phyloP scores from a whole-genome alignment of 2,113 vertebrate genomes.

The Rhinolophus ferrumequinum region DNA sequence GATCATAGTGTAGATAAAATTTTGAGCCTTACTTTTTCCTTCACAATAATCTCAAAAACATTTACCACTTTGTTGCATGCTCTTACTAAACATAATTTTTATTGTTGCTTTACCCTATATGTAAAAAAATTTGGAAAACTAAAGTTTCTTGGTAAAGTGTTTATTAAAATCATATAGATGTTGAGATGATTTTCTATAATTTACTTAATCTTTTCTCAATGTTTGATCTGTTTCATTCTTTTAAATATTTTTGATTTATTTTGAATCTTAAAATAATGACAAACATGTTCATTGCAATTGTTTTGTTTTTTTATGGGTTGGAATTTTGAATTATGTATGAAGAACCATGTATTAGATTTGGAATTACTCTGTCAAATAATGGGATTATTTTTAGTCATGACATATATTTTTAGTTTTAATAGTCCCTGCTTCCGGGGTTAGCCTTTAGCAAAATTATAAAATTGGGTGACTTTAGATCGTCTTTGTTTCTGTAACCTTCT shows the following conservation, averaged over 20 bases:
- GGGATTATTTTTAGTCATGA: slow-evolving; percentile 71
- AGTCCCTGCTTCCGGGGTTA: slow-evolving; percentile 63
- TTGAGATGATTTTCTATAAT: slow-evolving; percentile 4
- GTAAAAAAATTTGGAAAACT: too few relatives aligned
- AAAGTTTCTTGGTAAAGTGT: too few relatives aligned
- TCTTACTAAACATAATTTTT: slow-evolving; percentile 39
- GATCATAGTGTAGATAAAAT: not conserved
- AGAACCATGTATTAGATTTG: slow-evolving; percentile 42
- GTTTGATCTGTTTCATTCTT: slow-evolving; percentile 19
- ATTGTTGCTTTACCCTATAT: not conserved
- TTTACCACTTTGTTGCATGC: not conserved
- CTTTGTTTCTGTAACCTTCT: slow-evolving; percentile 68
- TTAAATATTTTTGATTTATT: slow-evolving; percentile 47
- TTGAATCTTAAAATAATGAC: slow-evolving; percentile 54
- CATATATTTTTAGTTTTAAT: slow-evolving; percentile 73
- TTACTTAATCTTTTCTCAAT: slow-evolving; percentile 4
- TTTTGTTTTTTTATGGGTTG: slow-evolving; percentile 18
- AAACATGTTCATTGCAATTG: slow-evolving; percentile 34
- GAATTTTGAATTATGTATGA: slow-evolving; percentile 57
- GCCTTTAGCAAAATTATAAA: slow-evolving; percentile 75
- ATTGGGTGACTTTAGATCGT: slow-evolving; percentile 61
- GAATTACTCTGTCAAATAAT: slow-evolving; percentile 68
- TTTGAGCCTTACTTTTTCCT: not conserved
- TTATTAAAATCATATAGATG: too few relatives aligned
- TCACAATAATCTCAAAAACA: not conserved